Percentiles rank a stretch among this genome's conserved stretches.
These are phyloP conservation scores for Muraenolepis orangiensis DNA, from an alignment of 2,797 vertebrate genomes.

Conservation along the genomic window DNA sequence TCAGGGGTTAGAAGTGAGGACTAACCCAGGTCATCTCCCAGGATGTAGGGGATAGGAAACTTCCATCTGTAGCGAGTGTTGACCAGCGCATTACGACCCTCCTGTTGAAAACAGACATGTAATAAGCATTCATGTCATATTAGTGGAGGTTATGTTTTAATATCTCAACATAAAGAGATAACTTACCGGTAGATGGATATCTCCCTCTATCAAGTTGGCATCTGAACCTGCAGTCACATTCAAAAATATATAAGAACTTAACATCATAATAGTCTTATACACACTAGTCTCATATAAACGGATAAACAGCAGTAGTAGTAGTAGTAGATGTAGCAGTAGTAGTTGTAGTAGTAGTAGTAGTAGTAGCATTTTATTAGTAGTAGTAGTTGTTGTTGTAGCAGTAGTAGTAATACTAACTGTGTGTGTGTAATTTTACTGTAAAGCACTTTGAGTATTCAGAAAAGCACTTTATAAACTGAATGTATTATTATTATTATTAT, in stretches of 20 bases:
- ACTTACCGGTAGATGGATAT: conserved; percentile 70
- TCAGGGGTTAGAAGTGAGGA: not conserved
- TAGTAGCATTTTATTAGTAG: too few species aligned
- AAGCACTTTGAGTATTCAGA: too few species aligned
- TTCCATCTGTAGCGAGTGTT: conserved; percentile 78
- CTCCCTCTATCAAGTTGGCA: conserved; percentile 66
- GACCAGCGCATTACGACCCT: conserved; percentile 73
- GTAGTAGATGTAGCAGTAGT: too few species aligned
- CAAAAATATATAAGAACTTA: not conserved
- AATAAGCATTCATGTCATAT: conserved; percentile 11
- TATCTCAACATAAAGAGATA: not conserved
- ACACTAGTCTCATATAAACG: not conserved
- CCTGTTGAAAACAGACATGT: conserved; percentile 47
- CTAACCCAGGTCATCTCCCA: conserved; percentile 85
- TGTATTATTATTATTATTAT: too few species aligned
- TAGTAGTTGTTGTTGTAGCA: not conserved
- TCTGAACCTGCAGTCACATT: conserved; percentile 54
- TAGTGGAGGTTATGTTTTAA: not conserved
- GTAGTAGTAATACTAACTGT: too few species aligned
- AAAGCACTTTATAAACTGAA: too few species aligned
- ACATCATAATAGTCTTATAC: not conserved
- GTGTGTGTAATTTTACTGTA: too few species aligned
- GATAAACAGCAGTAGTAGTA: too few species aligned
- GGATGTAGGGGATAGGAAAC: conserved; percentile 88
- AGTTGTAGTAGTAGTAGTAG: too few species aligned